Base-by-base conservation (phyloP, 2,888 invertebrate genomes). In the Microctonus hyperodae region DNA sequence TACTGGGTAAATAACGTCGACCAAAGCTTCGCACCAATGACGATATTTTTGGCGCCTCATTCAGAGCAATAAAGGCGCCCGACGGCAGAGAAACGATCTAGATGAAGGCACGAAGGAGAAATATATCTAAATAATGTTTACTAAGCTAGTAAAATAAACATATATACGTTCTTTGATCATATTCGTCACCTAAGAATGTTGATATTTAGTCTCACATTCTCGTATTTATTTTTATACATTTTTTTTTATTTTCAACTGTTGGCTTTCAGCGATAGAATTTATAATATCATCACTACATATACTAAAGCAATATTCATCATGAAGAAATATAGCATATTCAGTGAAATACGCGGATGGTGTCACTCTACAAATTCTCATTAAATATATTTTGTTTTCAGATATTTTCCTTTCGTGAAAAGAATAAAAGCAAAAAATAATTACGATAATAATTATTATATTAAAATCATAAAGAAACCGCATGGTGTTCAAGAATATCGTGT, bases 11-110 rank as follows among this genome's bases (percentile, higher is more conserved):
- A 33, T 16, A 20, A 31, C 20, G 22, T 16, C 62, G 35, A 37
- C 53, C 13, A 44, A 16, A 44, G 16, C 4, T 9, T 53, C 40
- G 35, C 35, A 13, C 22, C 40, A 20, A 31, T 35, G 20, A 62
- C 35, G 61, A 62, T 67, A 67, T 67, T 62, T 62, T 51, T 67
- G 66, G 66, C 62, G 62, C 62, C 66, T 44, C 40, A 16, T 31
- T 50, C 50, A 20, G 28, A n/a, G 57, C 40, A 62, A 67, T 67
- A 57, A 63, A 63, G 58, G 63, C 58, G 44, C 37, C 28, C 25
- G 31, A 53, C 58, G 25, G 53, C 23, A 55, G 53, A 63, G 48
- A 40, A 58, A 59, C 57, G 25, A 58, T 37, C 13, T n/a, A n/a
- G n/a, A 62, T 37, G 53, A 67, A 11, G 60, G 3, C 25, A 44